Base-by-base conservation (phyloP, 2,113 vertebrate species). In the Ranitomeya imitator region DNA sequence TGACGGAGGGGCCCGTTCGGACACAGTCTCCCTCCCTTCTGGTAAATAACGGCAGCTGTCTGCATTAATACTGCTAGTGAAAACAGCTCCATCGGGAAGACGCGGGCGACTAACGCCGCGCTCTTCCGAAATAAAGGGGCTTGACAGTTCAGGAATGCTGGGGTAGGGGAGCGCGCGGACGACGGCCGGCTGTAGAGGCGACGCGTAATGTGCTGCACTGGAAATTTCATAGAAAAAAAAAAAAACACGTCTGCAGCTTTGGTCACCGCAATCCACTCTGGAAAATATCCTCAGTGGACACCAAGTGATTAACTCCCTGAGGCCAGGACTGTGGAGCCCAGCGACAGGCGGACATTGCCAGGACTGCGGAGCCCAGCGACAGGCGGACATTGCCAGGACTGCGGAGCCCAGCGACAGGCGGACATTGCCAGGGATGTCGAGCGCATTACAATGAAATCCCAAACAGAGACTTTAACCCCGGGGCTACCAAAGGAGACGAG, bases 1-100 rank as follows among this genome's bases (percentile, higher is more conserved):
- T 92, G 91, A 90, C 91, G 88, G 80, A 92, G 91, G 91, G 93
- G 91, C 90, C 92, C 91, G 91, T 82, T 83, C 89, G 91, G 89
- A 89, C 89, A 0, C 89, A 54, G 91, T 90, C 87, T 88, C 69
- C 91, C 90, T 91, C 86, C 86, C 90, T 90, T 89, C 67, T 79
- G 89, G 90, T 91, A 55, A 52, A 89, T 90, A 88, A 79, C 61
- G 85, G 86, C 91, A 94, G 91, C 90, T 91, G 91, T 87, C 21
- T 16, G 85, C 12, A 92, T 93, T 82, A 91, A 89, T 6, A 89
- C 88, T 67, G 90, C 89, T 55, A 90, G 61, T 45, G 37, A 67
- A 55, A 78, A 52, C 23, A 21, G 61, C 15, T 79, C 51, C 7
- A 23, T 67, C n/a, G 45, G 51, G 77, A 88, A 21, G 78, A 83